Evolutionary conservation across 1,140 invertebrate species (phyloP).

Genomic region (Atta colombica): DNA sequence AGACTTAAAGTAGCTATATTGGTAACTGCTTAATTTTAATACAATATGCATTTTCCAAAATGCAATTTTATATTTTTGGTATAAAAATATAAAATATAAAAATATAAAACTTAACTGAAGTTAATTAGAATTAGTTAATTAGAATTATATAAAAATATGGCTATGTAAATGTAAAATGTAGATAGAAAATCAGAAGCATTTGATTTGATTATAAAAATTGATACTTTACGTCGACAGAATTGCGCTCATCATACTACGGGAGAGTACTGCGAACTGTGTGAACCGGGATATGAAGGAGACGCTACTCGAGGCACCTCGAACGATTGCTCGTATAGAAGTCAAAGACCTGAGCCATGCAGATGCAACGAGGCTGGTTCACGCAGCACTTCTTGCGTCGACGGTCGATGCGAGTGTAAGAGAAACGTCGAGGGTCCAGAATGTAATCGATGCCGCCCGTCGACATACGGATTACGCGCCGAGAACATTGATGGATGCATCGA

Average conservation of each 20-base stretch:
- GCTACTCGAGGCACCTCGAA: conserved; percentile 86
- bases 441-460: conserved; percentile 93
- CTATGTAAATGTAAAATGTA: neutral
- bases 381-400: conserved; percentile 85
- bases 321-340: conserved; percentile 79
- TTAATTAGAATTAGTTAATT: neutral
- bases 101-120: conserved; percentile 5
- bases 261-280: conserved; percentile 94
- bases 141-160: neutral
- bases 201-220: neutral
- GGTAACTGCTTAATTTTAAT: neutral
- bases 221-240: conserved; percentile 87
- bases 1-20: neutral
- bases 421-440: conserved; percentile 94
- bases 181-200: neutral
- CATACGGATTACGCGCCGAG: conserved; percentile 91
- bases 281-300: conserved; percentile 91
- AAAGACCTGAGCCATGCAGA: conserved; percentile 79
- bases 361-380: conserved; percentile 90
- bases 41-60: neutral
- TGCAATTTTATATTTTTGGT: neutral
- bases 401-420: conserved; percentile 89
- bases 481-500: conserved; percentile 94
- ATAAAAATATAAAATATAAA: neutral
- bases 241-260: conserved; percentile 96